Percentiles rank a stretch among this genome's conserved stretches.
Conservation (phyloP, 2,888 invertebrate genomes). For the Lepidochitona cinerea region DNA sequence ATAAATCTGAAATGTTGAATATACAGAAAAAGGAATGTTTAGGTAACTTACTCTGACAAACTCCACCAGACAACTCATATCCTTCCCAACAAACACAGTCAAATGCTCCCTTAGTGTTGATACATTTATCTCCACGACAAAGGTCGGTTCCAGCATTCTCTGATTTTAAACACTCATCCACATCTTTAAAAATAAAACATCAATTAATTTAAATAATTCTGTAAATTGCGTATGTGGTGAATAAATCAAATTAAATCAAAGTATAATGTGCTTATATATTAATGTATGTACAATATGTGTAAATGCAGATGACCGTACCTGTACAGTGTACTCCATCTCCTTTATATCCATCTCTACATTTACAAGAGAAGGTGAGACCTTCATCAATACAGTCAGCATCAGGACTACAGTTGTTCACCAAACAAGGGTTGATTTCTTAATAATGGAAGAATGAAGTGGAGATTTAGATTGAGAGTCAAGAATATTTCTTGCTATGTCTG, state of each 20-base stretch:
- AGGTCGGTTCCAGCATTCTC: neutral
- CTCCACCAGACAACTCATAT: neutral
- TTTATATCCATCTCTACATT: neutral
- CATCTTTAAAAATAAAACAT: neutral
- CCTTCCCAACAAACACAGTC: neutral
- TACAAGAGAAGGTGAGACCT: neutral
- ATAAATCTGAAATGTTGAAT: too few relatives aligned
- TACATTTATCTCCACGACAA: conserved; percentile 2
- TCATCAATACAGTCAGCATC: conserved; percentile 5
- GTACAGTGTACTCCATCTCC: neutral
- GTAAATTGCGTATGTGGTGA: neutral
- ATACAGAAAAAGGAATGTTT: too few relatives aligned
- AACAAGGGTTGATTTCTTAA: neutral
- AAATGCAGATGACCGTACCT: neutral
- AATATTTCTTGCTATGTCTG: too few relatives aligned
- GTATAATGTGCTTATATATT: too few relatives aligned
- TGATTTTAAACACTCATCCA: neutral
- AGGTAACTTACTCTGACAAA: neutral
- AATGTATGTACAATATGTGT: neutral
- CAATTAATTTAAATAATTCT: neutral
- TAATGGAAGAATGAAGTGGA: neutral
- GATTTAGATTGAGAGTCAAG: too few relatives aligned
- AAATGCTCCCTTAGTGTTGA: neutral
- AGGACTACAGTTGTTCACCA: conserved; percentile 5
- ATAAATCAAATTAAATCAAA: neutral